phyloP scores from a whole-genome alignment of 2,797 vertebrate genomes.

The Anisognathus igniventris region DNA sequence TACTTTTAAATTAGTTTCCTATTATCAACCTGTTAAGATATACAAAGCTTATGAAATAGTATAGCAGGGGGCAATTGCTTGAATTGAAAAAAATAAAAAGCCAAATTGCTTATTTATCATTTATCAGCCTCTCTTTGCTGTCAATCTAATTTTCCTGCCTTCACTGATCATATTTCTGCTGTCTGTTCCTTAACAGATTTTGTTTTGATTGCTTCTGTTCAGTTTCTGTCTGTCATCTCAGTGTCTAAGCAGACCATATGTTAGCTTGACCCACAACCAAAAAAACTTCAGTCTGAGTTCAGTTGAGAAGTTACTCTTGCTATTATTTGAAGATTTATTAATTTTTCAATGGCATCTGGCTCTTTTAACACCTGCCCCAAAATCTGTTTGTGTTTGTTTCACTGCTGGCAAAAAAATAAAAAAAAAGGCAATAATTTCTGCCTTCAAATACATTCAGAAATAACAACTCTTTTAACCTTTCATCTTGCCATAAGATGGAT shows the following conservation, averaged over 20 bases:
- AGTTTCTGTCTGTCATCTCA: conserved; percentile 52
- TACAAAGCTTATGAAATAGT: neutral
- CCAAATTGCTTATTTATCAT: conserved; percentile 1
- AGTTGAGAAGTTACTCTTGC: conserved; percentile 33
- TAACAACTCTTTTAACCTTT: neutral
- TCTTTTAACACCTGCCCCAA: conserved; percentile 19
- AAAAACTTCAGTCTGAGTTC: conserved; percentile 34
- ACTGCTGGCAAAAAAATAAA: neutral
- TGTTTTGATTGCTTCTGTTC: conserved; percentile 61
- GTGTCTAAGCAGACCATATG: conserved; percentile 56
- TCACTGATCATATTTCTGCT: conserved; percentile 54
- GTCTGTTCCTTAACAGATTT: conserved; percentile 63
- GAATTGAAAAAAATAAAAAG: neutral
- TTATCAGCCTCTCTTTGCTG: conserved; percentile 16
- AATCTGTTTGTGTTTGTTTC: neutral
- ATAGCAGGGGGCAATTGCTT: neutral
- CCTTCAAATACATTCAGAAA: neutral
- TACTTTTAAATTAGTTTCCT: conserved; percentile 7
- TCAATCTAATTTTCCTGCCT: conserved; percentile 39
- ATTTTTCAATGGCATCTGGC: conserved; percentile 38
- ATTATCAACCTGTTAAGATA: neutral
- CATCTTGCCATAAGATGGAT: neutral
- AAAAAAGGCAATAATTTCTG: neutral
- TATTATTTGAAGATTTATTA: conserved; percentile 57
- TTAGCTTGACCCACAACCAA: conserved; percentile 50